Base-by-base conservation (phyloP, 2,797 vertebrate genomes). In the Eleutherodactylus coqui region DNA sequence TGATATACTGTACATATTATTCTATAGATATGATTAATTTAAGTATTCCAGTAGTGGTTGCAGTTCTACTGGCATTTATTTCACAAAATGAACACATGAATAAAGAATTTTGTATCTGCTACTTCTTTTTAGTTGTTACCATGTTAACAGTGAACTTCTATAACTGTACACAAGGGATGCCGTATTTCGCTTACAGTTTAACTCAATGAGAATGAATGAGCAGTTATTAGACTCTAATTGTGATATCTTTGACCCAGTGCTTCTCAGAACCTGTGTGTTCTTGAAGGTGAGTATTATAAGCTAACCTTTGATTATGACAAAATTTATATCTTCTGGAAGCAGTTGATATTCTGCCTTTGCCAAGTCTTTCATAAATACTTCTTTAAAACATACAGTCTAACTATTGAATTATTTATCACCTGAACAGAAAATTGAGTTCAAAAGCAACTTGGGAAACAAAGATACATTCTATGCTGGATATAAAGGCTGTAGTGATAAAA, bases 381-480 rank as follows among this genome's bases (percentile, higher is more conserved):
- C 10, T 55, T 55, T 41, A 55, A 70, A 55, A 51, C 80, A 51
- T 70, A 72, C 24, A 53, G 34, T 55, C 38, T 38, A 27, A 3
- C 49, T 82, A 55, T 51, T 72, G 64, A 70, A 82, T 70, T n/a
- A 53, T 69, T 70, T 70, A 51, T 81, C 32, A 73, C 67, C 80
- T 82, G 51, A 53, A 47, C 49, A 70, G 47, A 82, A 49, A 70
- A 69, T 38, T n/a, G 79, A 43, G 53, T 60, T 58, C 53, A 60
- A 53, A 79, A 27, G 32, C 75, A 70, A 55, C 49, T 41, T 72
- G 47, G 47, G 49, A 82, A 82, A 82, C 67, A 82, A 82, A 73
- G 80, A 73, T 41, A 29, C 80, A 55, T 82, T 82, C 24, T 73
- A 1, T 82, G 27, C 67, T 19, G 19, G 67, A 43, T 38, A 53